phyloP scores from a whole-genome alignment of 2,113 vertebrate genomes.

The Cyprinodon brontotheroides region DNA sequence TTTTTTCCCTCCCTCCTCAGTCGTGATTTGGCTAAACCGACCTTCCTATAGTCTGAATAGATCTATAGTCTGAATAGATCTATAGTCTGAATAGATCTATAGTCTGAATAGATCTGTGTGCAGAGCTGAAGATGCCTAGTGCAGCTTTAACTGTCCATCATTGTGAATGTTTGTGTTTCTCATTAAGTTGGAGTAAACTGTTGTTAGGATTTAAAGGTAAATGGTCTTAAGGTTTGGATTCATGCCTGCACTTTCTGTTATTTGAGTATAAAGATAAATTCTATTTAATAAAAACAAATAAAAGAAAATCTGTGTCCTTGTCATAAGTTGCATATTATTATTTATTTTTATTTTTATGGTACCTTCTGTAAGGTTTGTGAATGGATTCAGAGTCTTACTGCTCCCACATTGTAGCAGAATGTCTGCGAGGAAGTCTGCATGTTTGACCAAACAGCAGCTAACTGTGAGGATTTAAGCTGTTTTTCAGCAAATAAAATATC shows the following conservation, averaged over 20 bases:
- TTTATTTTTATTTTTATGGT: not conserved
- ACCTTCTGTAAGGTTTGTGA: not conserved
- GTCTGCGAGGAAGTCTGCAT: not conserved
- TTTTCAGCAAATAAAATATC: too few relatives aligned
- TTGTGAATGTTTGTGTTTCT: not conserved
- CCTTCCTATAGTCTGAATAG: not conserved
- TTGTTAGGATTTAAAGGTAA: conserved; percentile 19
- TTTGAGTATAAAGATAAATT: not conserved
- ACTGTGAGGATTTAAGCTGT: not conserved
- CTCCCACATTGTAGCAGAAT: conserved; percentile 21
- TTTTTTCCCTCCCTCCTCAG: not conserved
- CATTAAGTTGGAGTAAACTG: not conserved
- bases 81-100: too few relatives aligned
- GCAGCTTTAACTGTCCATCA: too few relatives aligned
- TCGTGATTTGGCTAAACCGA: not conserved
- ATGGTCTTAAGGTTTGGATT: conserved; percentile 10
- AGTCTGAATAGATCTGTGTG: too few relatives aligned
- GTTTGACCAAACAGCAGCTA: not conserved
- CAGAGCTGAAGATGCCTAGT: too few relatives aligned
- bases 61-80: too few relatives aligned
- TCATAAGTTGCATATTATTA: conserved; percentile 5
- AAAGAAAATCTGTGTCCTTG: conserved; percentile 7
- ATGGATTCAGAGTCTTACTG: not conserved
- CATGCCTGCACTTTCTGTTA: conserved; percentile 35
- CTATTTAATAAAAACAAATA: conserved; percentile 53